Percentiles rank a stretch among this genome's conserved stretches.
Conservation (phyloP, 2,797 vertebrate genomes). For the Novumbra hubbsi region DNA sequence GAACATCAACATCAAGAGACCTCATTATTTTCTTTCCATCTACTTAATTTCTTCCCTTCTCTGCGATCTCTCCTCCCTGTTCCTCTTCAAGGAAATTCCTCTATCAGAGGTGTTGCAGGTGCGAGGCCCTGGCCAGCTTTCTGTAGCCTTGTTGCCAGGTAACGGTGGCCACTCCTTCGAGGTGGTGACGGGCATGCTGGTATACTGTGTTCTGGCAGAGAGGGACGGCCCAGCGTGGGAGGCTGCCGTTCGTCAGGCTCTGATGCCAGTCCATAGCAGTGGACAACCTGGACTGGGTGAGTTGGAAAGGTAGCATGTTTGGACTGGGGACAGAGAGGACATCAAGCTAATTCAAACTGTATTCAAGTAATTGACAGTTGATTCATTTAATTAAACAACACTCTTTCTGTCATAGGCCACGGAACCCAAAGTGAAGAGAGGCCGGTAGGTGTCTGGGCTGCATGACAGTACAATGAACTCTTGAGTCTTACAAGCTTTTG, state of each 20-base stretch:
- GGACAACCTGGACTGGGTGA: not conserved
- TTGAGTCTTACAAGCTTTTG: not conserved
- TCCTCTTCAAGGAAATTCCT: conserved; percentile 65
- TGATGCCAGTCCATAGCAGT: conserved; percentile 70
- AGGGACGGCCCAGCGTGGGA: conserved; percentile 62
- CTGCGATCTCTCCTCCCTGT: not conserved
- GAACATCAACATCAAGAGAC: not conserved
- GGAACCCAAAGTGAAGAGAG: not conserved
- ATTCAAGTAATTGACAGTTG: not conserved
- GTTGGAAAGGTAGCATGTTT: conserved; percentile 1
- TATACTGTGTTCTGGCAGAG: conserved; percentile 65
- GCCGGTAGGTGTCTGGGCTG: conserved; percentile 39
- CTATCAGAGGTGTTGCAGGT: conserved; percentile 75
- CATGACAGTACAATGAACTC: not conserved
- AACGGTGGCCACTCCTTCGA: conserved; percentile 60
- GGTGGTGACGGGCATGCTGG: conserved; percentile 66
- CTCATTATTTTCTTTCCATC: not conserved
- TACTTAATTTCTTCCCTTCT: no score
- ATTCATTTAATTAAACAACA: not conserved
- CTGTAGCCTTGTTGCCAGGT: conserved; percentile 25
- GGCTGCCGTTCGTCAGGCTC: conserved; percentile 62
- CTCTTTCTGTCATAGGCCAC: conserved; percentile 32
- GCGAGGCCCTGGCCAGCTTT: conserved; percentile 53
- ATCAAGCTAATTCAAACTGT: no score
- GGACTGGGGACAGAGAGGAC: not conserved